These are phyloP conservation scores for Drosophila bipectinata DNA, from an alignment of 1,140 invertebrate genomes.

Conservation along the genomic window DNA sequence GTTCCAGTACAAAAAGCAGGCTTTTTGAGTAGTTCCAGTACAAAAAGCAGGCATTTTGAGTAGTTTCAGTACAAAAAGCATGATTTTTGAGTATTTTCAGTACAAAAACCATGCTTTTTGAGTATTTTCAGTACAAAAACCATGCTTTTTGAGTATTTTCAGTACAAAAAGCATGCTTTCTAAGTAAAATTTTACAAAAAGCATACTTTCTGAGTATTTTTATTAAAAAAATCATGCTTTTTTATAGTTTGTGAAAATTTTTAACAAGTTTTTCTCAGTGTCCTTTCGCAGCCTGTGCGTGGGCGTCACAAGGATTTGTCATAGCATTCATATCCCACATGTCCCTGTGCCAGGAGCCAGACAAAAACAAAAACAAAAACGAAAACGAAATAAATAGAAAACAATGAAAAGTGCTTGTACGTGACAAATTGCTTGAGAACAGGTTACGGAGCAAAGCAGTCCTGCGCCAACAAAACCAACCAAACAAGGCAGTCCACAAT, in stretches of 20 bases:
- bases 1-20: too few relatives aligned
- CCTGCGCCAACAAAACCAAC: constrained; percentile 3
- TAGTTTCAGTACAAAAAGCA: too few relatives aligned
- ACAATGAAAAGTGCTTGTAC: constrained; percentile 71
- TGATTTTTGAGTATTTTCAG: too few relatives aligned
- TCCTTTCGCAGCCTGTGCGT: background rate
- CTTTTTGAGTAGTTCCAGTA: too few relatives aligned
- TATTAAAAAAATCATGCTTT: too few relatives aligned
- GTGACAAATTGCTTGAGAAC: constrained; percentile 82
- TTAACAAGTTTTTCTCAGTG: background rate
- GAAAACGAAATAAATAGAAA: constrained; percentile 29
- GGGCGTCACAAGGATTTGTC: constrained; percentile 1
- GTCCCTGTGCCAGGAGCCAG: constrained; percentile 10
- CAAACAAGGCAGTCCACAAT: constrained; percentile 49
- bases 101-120: too few relatives aligned
- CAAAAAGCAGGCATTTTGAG: too few relatives aligned
- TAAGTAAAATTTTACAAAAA: too few relatives aligned
- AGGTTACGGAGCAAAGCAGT: constrained; percentile 57
- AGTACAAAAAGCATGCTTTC: too few relatives aligned
- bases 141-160: too few relatives aligned
- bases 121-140: too few relatives aligned
- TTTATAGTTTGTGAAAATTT: background rate
- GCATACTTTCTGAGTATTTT: too few relatives aligned
- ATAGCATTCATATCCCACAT: background rate
- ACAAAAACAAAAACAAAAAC: constrained; percentile 67